phyloP scores from a whole-genome alignment of 2,113 vertebrate species.

The Electrona antarctica region DNA sequence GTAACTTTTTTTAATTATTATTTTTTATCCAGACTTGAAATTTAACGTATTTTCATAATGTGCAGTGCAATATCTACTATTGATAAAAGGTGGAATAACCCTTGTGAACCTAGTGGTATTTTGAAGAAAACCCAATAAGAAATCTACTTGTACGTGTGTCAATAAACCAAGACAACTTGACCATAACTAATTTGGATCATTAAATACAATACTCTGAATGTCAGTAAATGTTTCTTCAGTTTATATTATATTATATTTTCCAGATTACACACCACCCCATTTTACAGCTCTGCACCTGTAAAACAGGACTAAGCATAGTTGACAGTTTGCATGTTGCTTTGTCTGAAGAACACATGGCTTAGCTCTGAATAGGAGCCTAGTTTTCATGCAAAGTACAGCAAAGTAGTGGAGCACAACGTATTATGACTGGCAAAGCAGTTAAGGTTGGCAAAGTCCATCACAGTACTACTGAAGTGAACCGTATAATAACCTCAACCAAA shows the following conservation, averaged over 20 bases:
- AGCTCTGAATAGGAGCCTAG: slow-evolving; percentile 1
- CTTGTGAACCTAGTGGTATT: slow-evolving; percentile 15
- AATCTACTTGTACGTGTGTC: too few species aligned
- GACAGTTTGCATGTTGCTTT: too few species aligned
- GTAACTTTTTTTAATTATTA: slow-evolving; percentile 1
- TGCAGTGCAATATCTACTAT: slow-evolving; percentile 61
- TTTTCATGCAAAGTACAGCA: not conserved
- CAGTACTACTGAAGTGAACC: not conserved
- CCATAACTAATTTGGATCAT: not conserved
- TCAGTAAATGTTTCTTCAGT: not conserved
- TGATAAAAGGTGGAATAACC: slow-evolving; percentile 33
- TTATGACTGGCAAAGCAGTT: not conserved
- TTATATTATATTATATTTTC: not conserved
- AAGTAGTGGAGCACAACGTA: not conserved
- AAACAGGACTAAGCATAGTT: too few species aligned
- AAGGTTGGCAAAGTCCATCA: not conserved
- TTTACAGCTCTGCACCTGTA: too few species aligned
- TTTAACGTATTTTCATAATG: slow-evolving; percentile 33
- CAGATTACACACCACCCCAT: too few species aligned
- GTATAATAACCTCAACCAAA: not conserved
- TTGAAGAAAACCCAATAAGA: not conserved
- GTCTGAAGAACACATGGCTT: too few species aligned
- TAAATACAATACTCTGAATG: not conserved
- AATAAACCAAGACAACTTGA: not conserved
- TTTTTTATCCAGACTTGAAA: slow-evolving; percentile 53